Base-by-base conservation (phyloP, 1,140 invertebrate genomes). In the Hesperophylax magnus region DNA sequence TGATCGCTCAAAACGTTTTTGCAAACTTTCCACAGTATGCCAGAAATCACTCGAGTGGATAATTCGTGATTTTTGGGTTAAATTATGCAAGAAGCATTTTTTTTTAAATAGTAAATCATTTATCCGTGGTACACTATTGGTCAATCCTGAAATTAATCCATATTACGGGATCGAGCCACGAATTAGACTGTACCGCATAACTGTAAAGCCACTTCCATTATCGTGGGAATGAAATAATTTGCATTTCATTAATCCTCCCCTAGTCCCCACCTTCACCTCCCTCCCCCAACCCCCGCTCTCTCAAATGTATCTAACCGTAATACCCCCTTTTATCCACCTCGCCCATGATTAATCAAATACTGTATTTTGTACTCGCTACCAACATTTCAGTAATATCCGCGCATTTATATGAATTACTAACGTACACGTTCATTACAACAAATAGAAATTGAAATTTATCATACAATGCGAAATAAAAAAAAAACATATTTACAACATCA, bases 211-310 rank as follows among this genome's bases (percentile, higher is more conserved):
- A 77, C 39, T 82, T 78, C 81, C 76, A 79, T 82, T 82, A 78
- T 69, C 47, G 77, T 63, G 76, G 72, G 67, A 82, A 82, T 82
- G 67, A 82, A 82, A 82, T 82, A 82, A 82, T 82, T 82, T 79
- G 77, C 81, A 82, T 82, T 82, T 82, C 77, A 79, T 82, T 79
- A 79, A 75, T 79, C 60, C 60, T 31, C 52, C 76, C 71, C 65
- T 34, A 54, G 7, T 17, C 60, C n/a, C 31, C 27, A 9, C 31
- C 20, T 20, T 18, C 61, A 47, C 76, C 52, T 1, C 31, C 31
- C 6, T 31, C 7, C 53, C 47, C 52, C 22, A 31, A 24, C 18
- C 7, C 5, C 18, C 18, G 1, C 1, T 22, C 60, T 11, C 60
- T 22, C n/a, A 58, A 58, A 58, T 22, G 20, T 15, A 15, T 14